These are phyloP conservation scores for Theristus sp. DNA, from an alignment of 2,888 invertebrate species.

Conservation along the genomic window DNA sequence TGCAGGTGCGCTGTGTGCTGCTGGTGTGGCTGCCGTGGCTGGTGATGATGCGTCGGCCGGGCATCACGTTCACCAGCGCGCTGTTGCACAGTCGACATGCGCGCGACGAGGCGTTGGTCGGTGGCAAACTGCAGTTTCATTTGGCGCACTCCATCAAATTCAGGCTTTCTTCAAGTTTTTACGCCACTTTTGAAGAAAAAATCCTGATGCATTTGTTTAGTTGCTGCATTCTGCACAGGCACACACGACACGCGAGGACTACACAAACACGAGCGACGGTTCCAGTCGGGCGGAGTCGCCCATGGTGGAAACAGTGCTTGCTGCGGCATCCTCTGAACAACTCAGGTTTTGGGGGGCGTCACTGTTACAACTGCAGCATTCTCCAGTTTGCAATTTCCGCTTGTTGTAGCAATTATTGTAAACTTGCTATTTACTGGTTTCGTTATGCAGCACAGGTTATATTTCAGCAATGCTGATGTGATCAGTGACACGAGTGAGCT, in stretches of 20 bases:
- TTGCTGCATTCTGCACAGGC: background rate
- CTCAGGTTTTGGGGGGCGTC: too few relatives aligned
- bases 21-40: conserved; percentile 27
- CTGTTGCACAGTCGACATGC: background rate
- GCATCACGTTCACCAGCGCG: conserved; percentile 11
- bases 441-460: too few relatives aligned
- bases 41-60: conserved; percentile 25
- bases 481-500: too few relatives aligned
- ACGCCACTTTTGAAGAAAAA: too few relatives aligned
- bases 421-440: too few relatives aligned
- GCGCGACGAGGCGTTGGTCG: background rate
- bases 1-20: conserved; percentile 14
- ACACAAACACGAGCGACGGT: background rate
- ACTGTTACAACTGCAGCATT: too few relatives aligned
- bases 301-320: background rate
- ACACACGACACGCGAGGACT: background rate
- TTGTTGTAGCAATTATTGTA: too few relatives aligned
- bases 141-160: background rate
- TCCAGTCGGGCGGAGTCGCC: background rate
- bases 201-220: too few relatives aligned
- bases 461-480: too few relatives aligned
- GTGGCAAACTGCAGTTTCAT: background rate
- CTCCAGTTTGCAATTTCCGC: too few relatives aligned
- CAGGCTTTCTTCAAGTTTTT: background rate
- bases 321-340: too few relatives aligned